Evolutionary conservation across 1,140 invertebrate genomes (phyloP).

Genomic region (Sycophila sp.): DNA sequence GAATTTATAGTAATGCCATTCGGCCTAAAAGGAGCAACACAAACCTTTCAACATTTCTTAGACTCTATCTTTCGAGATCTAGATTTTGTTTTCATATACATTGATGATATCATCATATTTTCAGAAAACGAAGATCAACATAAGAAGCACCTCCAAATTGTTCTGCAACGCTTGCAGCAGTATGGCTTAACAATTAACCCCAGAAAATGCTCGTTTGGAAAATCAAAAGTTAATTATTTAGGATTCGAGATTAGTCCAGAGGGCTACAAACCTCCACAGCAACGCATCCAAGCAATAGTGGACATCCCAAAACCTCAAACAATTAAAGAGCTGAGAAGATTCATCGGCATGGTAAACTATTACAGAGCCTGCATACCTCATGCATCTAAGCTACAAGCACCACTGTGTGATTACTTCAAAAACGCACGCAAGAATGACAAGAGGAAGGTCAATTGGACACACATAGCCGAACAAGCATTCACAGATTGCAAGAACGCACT

Average conservation of each 20-base stretch:
- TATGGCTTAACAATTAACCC: background rate
- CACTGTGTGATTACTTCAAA: conserved; percentile 17
- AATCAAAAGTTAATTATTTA: background rate
- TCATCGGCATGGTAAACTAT: background rate
- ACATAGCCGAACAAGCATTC: conserved; percentile 1
- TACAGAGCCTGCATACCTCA: conserved; percentile 35
- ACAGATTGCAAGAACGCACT: background rate
- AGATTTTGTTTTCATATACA: conserved; percentile 1
- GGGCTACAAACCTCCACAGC: background rate
- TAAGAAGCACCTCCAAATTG: background rate
- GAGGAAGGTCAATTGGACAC: background rate
- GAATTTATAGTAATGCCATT: background rate
- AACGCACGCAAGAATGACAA: conserved; percentile 16
- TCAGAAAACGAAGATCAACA: background rate
- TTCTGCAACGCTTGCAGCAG: background rate
- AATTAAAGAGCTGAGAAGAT: background rate
- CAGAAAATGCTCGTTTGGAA: background rate
- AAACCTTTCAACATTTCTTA: conserved; percentile 5
- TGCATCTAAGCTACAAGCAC: conserved; percentile 46
- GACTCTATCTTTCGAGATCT: background rate
- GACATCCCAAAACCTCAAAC: background rate
- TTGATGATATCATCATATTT: conserved; percentile 9
- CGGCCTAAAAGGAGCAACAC: background rate
- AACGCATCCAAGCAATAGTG: background rate
- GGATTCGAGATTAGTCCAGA: background rate